A percentile compares a stretch with the other conserved stretches of the same genome.
Evolutionary conservation across 2,797 vertebrate species (phyloP).

Genomic region (Eospalax fontanierii): DNA sequence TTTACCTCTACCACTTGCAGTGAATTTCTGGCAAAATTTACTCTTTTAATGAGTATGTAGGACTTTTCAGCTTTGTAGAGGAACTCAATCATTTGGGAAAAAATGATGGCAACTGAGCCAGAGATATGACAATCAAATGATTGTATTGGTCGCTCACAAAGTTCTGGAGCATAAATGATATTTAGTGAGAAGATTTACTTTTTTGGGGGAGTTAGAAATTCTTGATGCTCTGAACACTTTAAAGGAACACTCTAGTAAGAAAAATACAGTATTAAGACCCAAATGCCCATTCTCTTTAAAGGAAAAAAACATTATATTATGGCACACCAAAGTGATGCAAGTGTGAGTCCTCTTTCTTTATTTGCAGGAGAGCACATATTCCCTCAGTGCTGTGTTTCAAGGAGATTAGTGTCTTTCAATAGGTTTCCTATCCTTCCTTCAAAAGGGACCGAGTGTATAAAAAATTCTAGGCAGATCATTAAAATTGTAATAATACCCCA

Average conservation of each 20-base stretch:
- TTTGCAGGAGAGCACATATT: slow-evolving; percentile 69
- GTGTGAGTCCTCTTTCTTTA: slow-evolving; percentile 21
- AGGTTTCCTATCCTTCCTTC: slow-evolving; percentile 82
- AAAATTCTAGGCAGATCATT: slow-evolving; percentile 86
- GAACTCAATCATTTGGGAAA: slow-evolving; percentile 34
- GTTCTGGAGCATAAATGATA: slow-evolving; percentile 56
- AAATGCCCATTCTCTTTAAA: slow-evolving; percentile 64
- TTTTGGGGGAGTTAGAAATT: not conserved
- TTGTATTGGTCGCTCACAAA: not conserved
- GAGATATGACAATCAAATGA: slow-evolving; percentile 60
- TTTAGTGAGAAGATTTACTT: slow-evolving; percentile 47
- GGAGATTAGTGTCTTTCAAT: slow-evolving; percentile 79
- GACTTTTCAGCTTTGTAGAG: not conserved
- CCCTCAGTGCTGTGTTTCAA: slow-evolving; percentile 80
- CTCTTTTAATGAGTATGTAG: not conserved
- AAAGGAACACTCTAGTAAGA: slow-evolving; percentile 59
- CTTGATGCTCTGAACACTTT: slow-evolving; percentile 45
- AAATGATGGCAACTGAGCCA: slow-evolving; percentile 19
- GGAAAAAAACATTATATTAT: slow-evolving; percentile 54
- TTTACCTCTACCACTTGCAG: not conserved
- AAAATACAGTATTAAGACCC: slow-evolving; percentile 47
- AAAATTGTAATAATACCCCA: slow-evolving; percentile 87
- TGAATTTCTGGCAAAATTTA: not conserved
- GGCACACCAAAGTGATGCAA: slow-evolving; percentile 65
- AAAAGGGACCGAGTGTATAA: slow-evolving; percentile 83